Evolutionary conservation across 2,113 vertebrate genomes (phyloP).

Genomic region (Takifugu flavidus): DNA sequence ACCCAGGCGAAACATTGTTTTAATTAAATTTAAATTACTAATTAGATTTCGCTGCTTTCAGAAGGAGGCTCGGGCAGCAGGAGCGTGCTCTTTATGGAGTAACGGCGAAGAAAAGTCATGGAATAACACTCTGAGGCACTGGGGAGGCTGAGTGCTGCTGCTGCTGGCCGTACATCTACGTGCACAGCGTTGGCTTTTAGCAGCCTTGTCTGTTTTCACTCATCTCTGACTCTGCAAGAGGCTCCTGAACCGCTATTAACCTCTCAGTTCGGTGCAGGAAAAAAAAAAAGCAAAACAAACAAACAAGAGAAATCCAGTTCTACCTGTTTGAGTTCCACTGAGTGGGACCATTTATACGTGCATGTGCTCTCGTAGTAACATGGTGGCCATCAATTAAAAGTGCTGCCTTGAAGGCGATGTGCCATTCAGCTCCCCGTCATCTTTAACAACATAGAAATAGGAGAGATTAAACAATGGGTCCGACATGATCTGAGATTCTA

Average conservation of each 20-base stretch:
- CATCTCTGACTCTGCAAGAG: slow-evolving; percentile 10
- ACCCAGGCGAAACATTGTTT: neutral
- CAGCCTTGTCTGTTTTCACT: slow-evolving; percentile 12
- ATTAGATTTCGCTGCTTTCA: too few species aligned
- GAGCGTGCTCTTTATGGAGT: too few species aligned
- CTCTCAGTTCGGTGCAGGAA: slow-evolving; percentile 4
- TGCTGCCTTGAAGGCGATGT: slow-evolving; percentile 21
- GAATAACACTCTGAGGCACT: neutral
- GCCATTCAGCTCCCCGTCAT: slow-evolving; percentile 40
- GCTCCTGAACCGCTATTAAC: slow-evolving; percentile 19
- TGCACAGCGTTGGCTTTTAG: slow-evolving; percentile 8
- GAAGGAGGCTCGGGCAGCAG: too few species aligned
- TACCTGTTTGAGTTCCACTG: neutral
- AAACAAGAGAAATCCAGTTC: neutral
- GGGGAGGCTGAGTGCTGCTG: slow-evolving; percentile 4
- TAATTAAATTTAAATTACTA: too few species aligned
- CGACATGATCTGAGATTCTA: slow-evolving; percentile 79
- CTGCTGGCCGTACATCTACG: slow-evolving; percentile 8
- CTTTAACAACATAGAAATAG: slow-evolving; percentile 55
- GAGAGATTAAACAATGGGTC: slow-evolving; percentile 78
- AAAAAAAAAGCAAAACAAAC: neutral
- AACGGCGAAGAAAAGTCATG: too few species aligned
- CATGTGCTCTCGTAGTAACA: slow-evolving; percentile 20
- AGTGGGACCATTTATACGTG: neutral
- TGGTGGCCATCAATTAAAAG: slow-evolving; percentile 35